These are phyloP conservation scores for Troglohyphantes excavatus DNA, from an alignment of 2,888 invertebrate genomes.

Conservation along the genomic window DNA sequence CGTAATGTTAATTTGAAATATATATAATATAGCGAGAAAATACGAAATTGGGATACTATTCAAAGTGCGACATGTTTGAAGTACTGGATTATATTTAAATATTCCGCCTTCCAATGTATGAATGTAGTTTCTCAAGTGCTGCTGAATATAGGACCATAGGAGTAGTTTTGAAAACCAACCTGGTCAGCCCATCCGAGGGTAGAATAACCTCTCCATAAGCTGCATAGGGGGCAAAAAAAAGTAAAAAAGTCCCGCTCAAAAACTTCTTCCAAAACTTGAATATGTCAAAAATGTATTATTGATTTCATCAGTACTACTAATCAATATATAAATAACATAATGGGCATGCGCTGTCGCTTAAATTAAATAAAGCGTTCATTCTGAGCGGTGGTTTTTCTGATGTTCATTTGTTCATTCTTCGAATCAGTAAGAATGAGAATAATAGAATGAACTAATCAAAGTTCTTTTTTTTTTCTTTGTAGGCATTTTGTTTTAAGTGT, in stretches of 20 bases:
- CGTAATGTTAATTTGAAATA: too few species aligned
- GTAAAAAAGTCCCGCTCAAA: constrained; percentile 76
- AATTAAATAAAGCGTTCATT: constrained; percentile 21
- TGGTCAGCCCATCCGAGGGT: constrained; percentile 79
- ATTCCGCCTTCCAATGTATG: not conserved
- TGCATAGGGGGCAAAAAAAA: constrained; percentile 76
- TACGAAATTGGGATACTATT: too few species aligned
- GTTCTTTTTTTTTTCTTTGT: too few species aligned
- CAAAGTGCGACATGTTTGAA: too few species aligned
- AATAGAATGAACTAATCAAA: too few species aligned
- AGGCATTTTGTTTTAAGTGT: too few species aligned
- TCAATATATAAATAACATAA: constrained; percentile 70
- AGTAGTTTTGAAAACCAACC: constrained; percentile 75
- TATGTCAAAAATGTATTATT: constrained; percentile 69
- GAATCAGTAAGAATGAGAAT: too few species aligned
- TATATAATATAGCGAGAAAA: too few species aligned
- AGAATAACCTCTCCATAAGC: constrained; percentile 79
- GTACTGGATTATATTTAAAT: too few species aligned
- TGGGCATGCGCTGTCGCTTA: constrained; percentile 59
- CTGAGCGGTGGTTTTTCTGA: constrained; percentile 69
- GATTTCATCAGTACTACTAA: constrained; percentile 61
- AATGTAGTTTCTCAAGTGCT: constrained; percentile 67
- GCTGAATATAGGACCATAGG: constrained; percentile 53
- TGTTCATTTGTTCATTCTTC: too few species aligned
- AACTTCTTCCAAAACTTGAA: constrained; percentile 73